Evolutionary conservation across 2,888 invertebrate species (phyloP).

Genomic region (Melanophora roralis): DNA sequence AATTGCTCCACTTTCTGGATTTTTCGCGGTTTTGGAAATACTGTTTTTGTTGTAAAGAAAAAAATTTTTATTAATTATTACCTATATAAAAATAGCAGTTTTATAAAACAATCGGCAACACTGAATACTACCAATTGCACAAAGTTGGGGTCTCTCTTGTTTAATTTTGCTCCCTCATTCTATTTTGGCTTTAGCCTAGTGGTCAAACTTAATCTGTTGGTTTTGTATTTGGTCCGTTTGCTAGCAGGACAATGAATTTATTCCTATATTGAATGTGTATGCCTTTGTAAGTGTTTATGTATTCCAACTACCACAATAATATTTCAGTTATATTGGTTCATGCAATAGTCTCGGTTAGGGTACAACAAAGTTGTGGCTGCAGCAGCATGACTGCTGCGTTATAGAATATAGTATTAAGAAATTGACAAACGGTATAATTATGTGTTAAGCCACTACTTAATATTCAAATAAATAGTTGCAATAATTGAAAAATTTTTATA

Average conservation of each 20-base stretch:
- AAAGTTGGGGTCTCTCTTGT: not conserved
- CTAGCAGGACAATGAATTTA: not conserved
- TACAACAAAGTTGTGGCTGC: constrained; percentile 36
- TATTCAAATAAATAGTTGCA: constrained; percentile 40
- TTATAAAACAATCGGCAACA: too few relatives aligned
- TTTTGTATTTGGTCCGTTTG: not conserved
- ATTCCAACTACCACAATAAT: not conserved
- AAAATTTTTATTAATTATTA: too few relatives aligned
- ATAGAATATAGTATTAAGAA: constrained; percentile 43
- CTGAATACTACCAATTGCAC: not conserved
- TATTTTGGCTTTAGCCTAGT: constrained; percentile 25
- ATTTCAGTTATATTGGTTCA: not conserved
- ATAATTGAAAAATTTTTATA: not conserved
- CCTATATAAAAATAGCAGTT: too few relatives aligned
- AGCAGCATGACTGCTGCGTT: not conserved
- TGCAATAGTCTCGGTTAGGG: not conserved
- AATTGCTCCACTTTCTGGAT: too few relatives aligned
- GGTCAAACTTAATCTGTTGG: constrained; percentile 14
- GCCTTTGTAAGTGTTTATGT: not conserved
- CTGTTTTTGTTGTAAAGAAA: too few relatives aligned
- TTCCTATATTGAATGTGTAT: not conserved
- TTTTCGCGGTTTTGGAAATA: too few relatives aligned
- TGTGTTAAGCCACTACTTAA: constrained; percentile 56
- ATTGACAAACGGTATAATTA: constrained; percentile 62
- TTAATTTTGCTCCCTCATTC: not conserved